These are phyloP conservation scores for Microctonus hyperodae DNA, from an alignment of 2,888 invertebrate species.

Conservation along the genomic window DNA sequence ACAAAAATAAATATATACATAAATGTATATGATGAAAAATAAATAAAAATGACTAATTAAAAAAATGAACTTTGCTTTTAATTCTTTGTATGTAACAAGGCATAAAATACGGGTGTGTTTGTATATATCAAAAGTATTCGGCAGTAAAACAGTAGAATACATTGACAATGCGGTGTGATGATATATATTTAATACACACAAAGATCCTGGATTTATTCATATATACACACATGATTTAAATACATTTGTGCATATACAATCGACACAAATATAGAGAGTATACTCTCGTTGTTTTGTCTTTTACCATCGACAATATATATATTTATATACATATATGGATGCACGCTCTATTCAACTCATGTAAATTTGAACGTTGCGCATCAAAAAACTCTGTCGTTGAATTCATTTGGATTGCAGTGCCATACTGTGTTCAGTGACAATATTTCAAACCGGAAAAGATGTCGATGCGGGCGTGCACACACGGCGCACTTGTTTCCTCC, in stretches of 20 bases:
- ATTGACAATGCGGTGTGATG: slow-evolving; percentile 25
- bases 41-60: slow-evolving; percentile 29
- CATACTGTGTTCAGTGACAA: slow-evolving; percentile 13
- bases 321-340: neutral
- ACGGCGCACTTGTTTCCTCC: slow-evolving; percentile 2
- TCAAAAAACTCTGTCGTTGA: slow-evolving; percentile 23
- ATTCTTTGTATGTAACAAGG: slow-evolving; percentile 41
- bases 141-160: slow-evolving; percentile 7
- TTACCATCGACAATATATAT: slow-evolving; percentile 8
- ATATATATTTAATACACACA: neutral
- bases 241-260: neutral
- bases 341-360: slow-evolving; percentile 43
- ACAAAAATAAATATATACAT: slow-evolving; percentile 26
- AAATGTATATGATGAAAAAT: slow-evolving; percentile 25
- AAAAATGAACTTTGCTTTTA: slow-evolving; percentile 44
- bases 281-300: slow-evolving; percentile 15
- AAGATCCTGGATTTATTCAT: slow-evolving; percentile 23
- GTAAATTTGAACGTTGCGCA: slow-evolving; percentile 36
- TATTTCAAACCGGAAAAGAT: slow-evolving; percentile 23
- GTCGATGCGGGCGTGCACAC: slow-evolving; percentile 3
- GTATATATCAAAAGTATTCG: slow-evolving; percentile 2
- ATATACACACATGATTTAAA: neutral
- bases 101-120: slow-evolving; percentile 41
- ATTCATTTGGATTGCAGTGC: slow-evolving; percentile 15
- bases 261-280: neutral